Conservation (phyloP, 2,113 vertebrate genomes). For the Crotophaga sulcirostris region DNA sequence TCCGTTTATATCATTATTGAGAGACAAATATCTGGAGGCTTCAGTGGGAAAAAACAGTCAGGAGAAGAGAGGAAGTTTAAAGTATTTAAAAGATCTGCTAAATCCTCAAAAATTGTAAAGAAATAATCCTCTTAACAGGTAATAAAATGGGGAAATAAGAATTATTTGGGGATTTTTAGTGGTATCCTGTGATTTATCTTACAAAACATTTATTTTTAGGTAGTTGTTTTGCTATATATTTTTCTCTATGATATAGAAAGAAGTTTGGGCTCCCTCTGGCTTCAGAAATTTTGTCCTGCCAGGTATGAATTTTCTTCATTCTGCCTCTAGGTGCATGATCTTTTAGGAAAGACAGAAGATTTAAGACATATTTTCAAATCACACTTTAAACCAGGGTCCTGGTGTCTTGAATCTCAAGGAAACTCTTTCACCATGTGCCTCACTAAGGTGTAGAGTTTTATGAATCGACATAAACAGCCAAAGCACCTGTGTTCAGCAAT, state of each 20-base stretch:
- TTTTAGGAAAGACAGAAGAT: background rate
- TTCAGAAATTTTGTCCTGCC: background rate
- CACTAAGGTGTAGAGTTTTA: background rate
- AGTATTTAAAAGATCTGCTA: background rate
- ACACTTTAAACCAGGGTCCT: background rate
- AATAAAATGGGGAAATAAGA: background rate
- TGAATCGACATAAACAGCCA: background rate
- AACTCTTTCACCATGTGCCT: background rate
- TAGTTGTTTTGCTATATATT: background rate
- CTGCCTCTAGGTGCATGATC: background rate
- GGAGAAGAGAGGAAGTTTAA: constrained; percentile 23
- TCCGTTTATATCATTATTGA: constrained; percentile 65
- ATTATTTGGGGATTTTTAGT: background rate
- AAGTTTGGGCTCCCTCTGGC: background rate
- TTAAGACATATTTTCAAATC: background rate
- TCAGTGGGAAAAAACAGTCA: constrained; percentile 41
- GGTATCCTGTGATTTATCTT: background rate
- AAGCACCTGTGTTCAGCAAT: background rate
- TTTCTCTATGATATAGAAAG: background rate
- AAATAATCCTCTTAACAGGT: background rate
- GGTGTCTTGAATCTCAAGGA: background rate
- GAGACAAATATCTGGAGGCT: constrained; percentile 59
- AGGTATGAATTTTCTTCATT: background rate
- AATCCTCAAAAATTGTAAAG: background rate
- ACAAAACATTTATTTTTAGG: background rate